phyloP scores from a whole-genome alignment of 2,797 vertebrate species.

The Apogon talboti region DNA sequence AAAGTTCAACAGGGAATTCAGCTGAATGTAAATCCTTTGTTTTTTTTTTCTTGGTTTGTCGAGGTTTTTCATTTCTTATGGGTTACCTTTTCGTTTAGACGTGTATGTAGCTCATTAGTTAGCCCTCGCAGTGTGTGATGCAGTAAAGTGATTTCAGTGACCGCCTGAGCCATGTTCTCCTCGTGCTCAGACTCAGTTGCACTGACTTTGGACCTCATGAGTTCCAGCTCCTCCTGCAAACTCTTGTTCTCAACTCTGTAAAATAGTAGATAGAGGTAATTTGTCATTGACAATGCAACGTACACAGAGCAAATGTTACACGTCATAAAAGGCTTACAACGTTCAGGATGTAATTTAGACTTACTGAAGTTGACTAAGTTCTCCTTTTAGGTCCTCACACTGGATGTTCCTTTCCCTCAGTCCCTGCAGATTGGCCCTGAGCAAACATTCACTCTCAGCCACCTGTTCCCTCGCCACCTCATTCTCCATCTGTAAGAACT shows the following conservation, averaged over 20 bases:
- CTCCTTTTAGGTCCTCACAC: constrained; percentile 87
- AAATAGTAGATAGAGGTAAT: constrained; percentile 3
- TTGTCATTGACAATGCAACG: not conserved
- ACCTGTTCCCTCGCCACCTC: constrained; percentile 85
- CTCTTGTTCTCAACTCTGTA: constrained; percentile 72
- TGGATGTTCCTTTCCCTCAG: constrained; percentile 87
- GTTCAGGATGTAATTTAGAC: constrained; percentile 4
- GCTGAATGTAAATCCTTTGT: not conserved
- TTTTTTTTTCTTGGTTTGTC: not conserved
- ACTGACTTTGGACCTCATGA: constrained; percentile 66
- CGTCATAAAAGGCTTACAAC: not conserved
- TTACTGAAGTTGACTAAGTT: constrained; percentile 85
- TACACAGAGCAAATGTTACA: not conserved
- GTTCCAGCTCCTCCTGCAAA: constrained; percentile 81
- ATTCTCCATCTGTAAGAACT: constrained; percentile 94
- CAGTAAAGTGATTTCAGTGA: constrained; percentile 78
- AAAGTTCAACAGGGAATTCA: not conserved
- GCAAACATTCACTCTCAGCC: constrained; percentile 83
- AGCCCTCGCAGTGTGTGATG: constrained; percentile 83
- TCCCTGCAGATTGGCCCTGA: constrained; percentile 80
- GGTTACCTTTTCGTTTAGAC: constrained; percentile 82
- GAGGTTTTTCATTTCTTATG: not conserved
- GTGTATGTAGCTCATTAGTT: constrained; percentile 73
- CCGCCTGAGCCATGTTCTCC: constrained; percentile 81
- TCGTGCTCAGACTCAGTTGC: constrained; percentile 72